Percentiles rank a stretch among this genome's conserved stretches.
These are phyloP conservation scores for Nebria brevicollis DNA, from an alignment of 2,888 invertebrate species.

Conservation along the genomic window DNA sequence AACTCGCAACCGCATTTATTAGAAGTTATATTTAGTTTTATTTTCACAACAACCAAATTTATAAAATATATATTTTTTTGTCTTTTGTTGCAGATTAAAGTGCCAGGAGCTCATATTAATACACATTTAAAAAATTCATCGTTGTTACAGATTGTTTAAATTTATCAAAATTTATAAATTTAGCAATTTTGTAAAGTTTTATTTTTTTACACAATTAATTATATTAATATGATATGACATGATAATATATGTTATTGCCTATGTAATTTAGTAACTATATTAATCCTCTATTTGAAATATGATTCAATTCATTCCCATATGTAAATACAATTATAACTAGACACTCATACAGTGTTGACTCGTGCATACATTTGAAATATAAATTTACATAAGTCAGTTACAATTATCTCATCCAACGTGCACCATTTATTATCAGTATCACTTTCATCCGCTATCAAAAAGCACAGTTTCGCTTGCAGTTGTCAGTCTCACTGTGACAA, in stretches of 20 bases:
- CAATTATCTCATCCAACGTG: neutral
- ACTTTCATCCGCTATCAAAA: constrained; percentile 7
- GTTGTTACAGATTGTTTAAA: too few species aligned
- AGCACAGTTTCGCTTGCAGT: neutral
- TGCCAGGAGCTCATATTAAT: too few species aligned
- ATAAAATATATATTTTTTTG: too few species aligned
- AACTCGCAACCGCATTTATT: neutral
- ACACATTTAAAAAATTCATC: too few species aligned
- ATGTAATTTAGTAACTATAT: neutral
- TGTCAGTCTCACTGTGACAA: neutral
- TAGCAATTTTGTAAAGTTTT: too few species aligned
- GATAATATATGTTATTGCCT: too few species aligned
- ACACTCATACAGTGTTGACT: neutral
- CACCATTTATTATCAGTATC: neutral
- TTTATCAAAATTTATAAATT: too few species aligned
- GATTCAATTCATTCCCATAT: neutral
- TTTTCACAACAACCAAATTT: too few species aligned
- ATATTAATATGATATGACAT: too few species aligned
- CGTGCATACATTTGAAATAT: neutral
- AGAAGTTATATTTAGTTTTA: neutral
- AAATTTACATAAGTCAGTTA: constrained; percentile 3
- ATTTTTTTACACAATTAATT: too few species aligned
- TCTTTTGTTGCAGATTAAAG: too few species aligned
- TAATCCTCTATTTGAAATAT: neutral
- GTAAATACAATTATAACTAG: neutral